Evolutionary conservation across 37 sponge, comb jelly and placozoan genomes (phyloP).

Genomic region (Cladorhizidae sp.): DNA sequence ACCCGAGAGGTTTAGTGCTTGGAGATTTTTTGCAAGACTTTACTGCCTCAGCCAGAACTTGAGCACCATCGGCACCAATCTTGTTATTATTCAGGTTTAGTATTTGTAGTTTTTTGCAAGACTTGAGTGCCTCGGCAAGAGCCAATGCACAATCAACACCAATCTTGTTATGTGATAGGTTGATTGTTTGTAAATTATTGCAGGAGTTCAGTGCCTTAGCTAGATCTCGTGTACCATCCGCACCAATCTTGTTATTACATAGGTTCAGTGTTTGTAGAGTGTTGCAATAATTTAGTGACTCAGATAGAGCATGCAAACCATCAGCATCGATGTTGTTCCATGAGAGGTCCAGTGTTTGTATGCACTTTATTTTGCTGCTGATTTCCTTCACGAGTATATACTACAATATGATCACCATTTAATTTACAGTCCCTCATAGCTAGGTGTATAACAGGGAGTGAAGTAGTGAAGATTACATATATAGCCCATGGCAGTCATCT

Average conservation of each 20-base stretch:
- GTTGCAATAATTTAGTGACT: background rate
- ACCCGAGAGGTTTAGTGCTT: background rate
- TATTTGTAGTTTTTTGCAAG: background rate
- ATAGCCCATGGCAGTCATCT: too few relatives aligned
- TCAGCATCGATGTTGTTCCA: background rate
- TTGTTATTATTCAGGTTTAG: background rate
- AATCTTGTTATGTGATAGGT: background rate
- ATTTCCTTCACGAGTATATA: background rate
- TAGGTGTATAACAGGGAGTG: too few relatives aligned
- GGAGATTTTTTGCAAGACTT: background rate
- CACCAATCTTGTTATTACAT: background rate
- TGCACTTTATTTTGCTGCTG: background rate
- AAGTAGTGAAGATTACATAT: too few relatives aligned
- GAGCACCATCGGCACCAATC: constrained; percentile 1
- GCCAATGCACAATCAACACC: background rate
- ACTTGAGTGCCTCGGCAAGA: background rate
- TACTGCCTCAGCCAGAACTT: background rate
- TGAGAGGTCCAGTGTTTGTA: too few relatives aligned
- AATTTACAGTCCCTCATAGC: background rate
- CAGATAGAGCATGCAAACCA: background rate
- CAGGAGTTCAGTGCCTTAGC: background rate
- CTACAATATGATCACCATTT: background rate
- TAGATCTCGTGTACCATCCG: background rate
- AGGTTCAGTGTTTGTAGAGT: background rate
- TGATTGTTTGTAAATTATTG: background rate